These are phyloP conservation scores for Yponomeuta sedellus DNA, from an alignment of 2,888 invertebrate genomes.

Conservation along the genomic window DNA sequence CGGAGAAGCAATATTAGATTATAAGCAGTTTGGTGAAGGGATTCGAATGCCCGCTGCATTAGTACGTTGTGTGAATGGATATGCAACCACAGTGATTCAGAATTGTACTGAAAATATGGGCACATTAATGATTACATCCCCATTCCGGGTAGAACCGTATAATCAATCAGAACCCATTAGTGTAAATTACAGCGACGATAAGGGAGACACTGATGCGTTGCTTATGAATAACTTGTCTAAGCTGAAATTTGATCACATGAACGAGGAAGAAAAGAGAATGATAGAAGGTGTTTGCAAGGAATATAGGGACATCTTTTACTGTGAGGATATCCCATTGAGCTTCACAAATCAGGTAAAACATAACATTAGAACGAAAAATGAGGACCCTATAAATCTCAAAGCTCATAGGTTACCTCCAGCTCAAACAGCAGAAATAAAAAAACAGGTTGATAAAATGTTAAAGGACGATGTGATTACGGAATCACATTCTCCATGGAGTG, in stretches of 20 bases:
- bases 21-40: background rate
- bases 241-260: background rate
- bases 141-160: constrained; percentile 1
- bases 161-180: background rate
- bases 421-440: constrained; percentile 22
- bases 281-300: constrained; percentile 23
- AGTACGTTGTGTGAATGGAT: background rate
- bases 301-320: constrained; percentile 21
- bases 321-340: constrained; percentile 12
- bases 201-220: background rate
- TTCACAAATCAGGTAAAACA: constrained; percentile 11
- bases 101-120: background rate
- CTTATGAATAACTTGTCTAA: background rate
- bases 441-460: constrained; percentile 24
- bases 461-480: constrained; percentile 22
- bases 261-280: background rate
- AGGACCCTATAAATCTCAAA: constrained; percentile 26
- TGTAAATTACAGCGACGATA: background rate
- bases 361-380: constrained; percentile 18
- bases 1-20: constrained; percentile 1
- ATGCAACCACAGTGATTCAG: background rate
- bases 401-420: constrained; percentile 21
- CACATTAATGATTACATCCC: background rate
- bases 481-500: constrained; percentile 26
- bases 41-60: background rate